Percentiles rank a stretch among this genome's conserved stretches.
Evolutionary conservation across 2,888 invertebrate genomes (phyloP).

Genomic region (Sesia apiformis): DNA sequence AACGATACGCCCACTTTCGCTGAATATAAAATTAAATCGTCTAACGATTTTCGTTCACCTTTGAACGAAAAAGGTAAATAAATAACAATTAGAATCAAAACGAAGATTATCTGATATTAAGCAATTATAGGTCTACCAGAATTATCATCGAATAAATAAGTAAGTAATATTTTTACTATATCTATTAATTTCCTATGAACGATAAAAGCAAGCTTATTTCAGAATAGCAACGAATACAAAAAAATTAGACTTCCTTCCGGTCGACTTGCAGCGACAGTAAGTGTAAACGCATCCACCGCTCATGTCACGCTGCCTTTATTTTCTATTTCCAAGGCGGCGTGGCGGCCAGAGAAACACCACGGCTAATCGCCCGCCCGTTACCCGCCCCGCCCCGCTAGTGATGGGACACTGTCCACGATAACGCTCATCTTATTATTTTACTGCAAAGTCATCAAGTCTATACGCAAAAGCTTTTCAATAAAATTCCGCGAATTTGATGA

Average conservation of each 20-base stretch:
- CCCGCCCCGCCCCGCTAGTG: conserved; percentile 44
- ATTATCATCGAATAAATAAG: not conserved
- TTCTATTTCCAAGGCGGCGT: conserved; percentile 63
- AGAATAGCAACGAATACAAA: not conserved
- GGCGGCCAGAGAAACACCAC: conserved; percentile 49
- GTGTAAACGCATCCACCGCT: conserved; percentile 24
- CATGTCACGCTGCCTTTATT: conserved; percentile 62
- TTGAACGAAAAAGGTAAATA: no score
- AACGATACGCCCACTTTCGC: conserved; percentile 14
- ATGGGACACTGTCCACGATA: conserved; percentile 12
- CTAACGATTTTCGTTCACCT: no score
- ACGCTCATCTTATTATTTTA: not conserved
- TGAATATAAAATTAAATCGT: not conserved
- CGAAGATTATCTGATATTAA: no score
- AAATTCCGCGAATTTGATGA: no score
- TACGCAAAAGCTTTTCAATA: not conserved
- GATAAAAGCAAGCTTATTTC: no score
- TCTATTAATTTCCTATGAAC: no score
- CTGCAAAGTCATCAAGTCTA: not conserved
- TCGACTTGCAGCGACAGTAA: conserved; percentile 5
- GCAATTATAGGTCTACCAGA: no score
- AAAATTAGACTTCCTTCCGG: not conserved
- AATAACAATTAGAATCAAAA: no score
- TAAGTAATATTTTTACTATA: not conserved
- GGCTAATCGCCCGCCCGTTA: conserved; percentile 61